These are phyloP conservation scores for Vulpes vulpes DNA, from an alignment of 2,113 vertebrate species.

Conservation along the genomic window DNA sequence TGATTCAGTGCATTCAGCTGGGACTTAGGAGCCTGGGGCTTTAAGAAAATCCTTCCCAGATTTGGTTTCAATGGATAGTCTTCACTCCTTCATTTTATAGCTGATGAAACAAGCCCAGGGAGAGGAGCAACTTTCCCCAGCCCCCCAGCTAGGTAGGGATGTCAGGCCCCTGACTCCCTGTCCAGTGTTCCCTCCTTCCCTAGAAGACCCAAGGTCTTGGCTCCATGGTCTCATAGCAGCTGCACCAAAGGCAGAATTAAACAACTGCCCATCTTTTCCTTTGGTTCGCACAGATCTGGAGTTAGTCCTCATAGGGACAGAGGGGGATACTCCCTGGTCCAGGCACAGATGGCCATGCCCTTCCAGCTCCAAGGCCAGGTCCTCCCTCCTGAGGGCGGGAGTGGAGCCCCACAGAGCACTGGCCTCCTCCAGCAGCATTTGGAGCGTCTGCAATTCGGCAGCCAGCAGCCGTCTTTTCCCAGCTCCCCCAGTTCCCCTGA, in stretches of 20 bases:
- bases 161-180: background rate
- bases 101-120: background rate
- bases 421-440: too few species aligned
- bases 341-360: background rate
- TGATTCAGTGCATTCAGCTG: rapidly evolving
- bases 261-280: background rate
- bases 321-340: background rate
- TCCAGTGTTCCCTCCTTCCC: background rate
- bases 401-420: background rate
- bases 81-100: background rate
- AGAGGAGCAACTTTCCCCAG: background rate
- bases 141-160: too few species aligned
- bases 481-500: background rate
- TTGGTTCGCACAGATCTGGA: background rate
- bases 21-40: background rate
- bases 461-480: background rate
- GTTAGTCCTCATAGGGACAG: background rate
- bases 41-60: background rate
- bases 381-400: background rate
- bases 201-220: background rate
- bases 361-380: background rate
- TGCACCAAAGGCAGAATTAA: background rate
- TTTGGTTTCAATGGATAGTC: background rate
- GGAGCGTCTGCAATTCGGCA: background rate
- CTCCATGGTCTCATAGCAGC: background rate